A percentile compares a stretch with the other conserved stretches of the same genome.
Evolutionary conservation across 2,888 invertebrate genomes (phyloP).

Genomic region (Macrophya annulata): DNA sequence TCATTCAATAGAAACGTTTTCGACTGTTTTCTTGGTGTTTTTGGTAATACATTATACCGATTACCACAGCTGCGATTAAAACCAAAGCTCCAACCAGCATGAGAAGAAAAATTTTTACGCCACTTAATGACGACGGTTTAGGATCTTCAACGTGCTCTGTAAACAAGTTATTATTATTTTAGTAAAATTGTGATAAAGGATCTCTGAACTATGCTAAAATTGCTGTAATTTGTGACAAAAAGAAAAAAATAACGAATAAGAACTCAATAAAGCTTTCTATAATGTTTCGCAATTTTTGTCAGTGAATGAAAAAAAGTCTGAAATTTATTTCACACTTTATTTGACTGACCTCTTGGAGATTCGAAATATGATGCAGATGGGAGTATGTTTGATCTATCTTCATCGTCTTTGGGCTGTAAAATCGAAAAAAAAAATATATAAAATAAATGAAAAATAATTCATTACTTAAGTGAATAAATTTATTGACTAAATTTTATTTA

Average conservation of each 20-base stretch:
- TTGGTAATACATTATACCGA: conserved; percentile 96
- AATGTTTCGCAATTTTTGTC: background rate
- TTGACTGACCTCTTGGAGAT: conserved; percentile 87
- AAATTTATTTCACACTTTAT: background rate
- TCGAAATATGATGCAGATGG: conserved; percentile 96
- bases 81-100: conserved; percentile 92
- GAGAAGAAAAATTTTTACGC: conserved; percentile 94
- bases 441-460: conserved; percentile 35
- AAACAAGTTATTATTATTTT: conserved; percentile 57
- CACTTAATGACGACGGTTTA: conserved; percentile 92
- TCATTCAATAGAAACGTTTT: conserved; percentile 90
- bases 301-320: background rate
- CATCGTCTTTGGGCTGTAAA: conserved; percentile 83
- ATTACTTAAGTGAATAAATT: conserved; percentile 29
- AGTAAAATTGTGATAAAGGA: background rate
- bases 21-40: conserved; percentile 94
- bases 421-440: conserved; percentile 56
- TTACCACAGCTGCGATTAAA: conserved; percentile 90
- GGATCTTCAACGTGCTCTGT: conserved; percentile 93
- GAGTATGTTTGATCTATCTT: conserved; percentile 91
- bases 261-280: background rate
- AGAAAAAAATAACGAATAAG: background rate
- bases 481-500: background rate
- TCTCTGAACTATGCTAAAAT: no score
- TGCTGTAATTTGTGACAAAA: background rate